Evolutionary conservation across 2,797 vertebrate species (phyloP).

Genomic region (Darevskia nairensis): DNA sequence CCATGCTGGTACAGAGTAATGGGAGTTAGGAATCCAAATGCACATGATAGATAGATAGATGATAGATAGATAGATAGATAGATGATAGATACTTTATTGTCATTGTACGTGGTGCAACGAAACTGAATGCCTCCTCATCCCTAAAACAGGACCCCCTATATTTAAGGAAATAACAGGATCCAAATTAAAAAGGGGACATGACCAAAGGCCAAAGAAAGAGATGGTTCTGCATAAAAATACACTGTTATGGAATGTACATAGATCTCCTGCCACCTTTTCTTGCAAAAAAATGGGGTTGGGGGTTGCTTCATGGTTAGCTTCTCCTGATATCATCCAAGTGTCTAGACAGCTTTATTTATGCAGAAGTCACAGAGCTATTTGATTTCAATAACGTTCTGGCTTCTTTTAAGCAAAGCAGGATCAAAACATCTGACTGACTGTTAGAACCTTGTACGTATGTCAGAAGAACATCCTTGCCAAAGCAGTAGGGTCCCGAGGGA

Average conservation of each 20-base stretch:
- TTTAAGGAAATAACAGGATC: not conserved
- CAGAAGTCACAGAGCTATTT: not conserved
- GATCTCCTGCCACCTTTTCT: constrained; percentile 25
- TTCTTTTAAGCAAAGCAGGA: constrained; percentile 4
- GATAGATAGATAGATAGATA: no score
- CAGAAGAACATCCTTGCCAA: not conserved
- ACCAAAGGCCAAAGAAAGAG: constrained; percentile 19
- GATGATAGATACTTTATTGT: no score
- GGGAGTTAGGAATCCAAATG: no score
- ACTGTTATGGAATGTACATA: constrained; percentile 18
- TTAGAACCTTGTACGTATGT: not conserved
- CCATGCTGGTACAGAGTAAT: no score
- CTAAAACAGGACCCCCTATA: not conserved
- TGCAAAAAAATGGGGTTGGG: not conserved
- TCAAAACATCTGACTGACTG: constrained; percentile 11
- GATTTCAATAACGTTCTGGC: not conserved
- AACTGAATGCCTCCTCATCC: no score
- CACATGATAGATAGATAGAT: no score
- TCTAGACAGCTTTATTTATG: not conserved
- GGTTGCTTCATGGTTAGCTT: not conserved
- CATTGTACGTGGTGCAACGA: no score
- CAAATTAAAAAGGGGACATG: constrained; percentile 22
- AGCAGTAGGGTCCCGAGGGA: not conserved
- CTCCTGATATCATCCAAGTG: not conserved
- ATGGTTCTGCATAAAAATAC: constrained; percentile 28